Evolutionary conservation across 2,888 invertebrate species (phyloP).

Genomic region (Oscheius onirici): DNA sequence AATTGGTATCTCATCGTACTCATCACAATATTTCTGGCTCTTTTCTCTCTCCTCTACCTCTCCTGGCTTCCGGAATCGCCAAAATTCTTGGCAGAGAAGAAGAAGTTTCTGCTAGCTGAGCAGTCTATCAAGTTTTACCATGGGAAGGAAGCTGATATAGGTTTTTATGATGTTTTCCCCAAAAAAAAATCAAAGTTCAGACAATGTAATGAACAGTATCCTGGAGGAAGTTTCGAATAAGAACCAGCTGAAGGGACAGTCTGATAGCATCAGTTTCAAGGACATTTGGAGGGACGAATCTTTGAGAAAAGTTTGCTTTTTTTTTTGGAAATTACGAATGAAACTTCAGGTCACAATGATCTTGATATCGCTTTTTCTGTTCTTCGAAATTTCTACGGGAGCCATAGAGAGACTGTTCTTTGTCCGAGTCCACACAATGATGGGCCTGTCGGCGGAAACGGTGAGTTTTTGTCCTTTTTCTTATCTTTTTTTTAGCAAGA

Average conservation of each 20-base stretch:
- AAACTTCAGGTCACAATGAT: background rate
- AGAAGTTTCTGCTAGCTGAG: background rate
- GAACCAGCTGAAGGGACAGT: background rate
- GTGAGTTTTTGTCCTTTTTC: background rate
- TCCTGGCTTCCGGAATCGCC: slow-evolving; percentile 14
- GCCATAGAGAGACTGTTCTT: background rate
- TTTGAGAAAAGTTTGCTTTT: slow-evolving; percentile 6
- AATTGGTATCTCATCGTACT: background rate
- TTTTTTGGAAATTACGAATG: background rate
- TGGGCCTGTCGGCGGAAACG: background rate
- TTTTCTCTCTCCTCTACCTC: slow-evolving; percentile 5
- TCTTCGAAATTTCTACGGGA: background rate
- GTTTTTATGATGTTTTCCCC: background rate
- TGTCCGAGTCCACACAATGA: background rate
- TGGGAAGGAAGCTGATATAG: background rate
- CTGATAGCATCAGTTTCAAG: background rate
- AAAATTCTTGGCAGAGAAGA: background rate
- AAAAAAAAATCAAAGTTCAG: background rate
- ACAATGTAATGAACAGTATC: background rate
- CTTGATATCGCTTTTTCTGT: background rate
- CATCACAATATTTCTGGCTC: background rate
- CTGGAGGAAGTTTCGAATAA: background rate
- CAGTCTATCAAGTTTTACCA: background rate
- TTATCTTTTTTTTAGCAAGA: background rate
- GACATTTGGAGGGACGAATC: slow-evolving; percentile 17